Conservation (phyloP, 2,113 vertebrate species). For the Tympanuchus pallidicinctus region DNA sequence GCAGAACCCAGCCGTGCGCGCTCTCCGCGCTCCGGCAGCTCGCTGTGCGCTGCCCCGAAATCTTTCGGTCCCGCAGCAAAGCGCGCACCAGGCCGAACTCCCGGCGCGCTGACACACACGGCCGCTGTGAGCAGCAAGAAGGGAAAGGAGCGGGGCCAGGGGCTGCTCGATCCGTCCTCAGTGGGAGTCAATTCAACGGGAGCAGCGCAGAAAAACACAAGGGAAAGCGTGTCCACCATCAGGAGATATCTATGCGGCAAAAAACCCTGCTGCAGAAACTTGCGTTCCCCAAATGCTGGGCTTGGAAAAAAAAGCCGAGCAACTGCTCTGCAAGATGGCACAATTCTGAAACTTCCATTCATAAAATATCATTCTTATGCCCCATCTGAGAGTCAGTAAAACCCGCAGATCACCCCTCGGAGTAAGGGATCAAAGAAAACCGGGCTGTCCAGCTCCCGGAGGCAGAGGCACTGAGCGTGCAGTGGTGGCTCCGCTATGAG, state of each 20-base stretch:
- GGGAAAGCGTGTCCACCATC: fast-evolving
- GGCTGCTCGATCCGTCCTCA: fast-evolving
- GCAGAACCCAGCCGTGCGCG: background rate
- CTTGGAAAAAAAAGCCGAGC: fast-evolving
- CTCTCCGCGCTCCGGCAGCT: too few species aligned
- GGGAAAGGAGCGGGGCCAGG: background rate
- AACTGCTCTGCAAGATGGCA: background rate
- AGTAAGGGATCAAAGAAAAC: background rate
- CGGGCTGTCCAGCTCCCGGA: background rate
- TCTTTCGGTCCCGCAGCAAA: background rate
- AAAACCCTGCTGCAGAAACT: fast-evolving
- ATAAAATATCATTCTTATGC: fast-evolving
- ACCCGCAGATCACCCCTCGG: background rate
- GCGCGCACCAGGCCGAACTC: background rate
- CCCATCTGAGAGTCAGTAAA: background rate
- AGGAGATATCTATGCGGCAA: background rate
- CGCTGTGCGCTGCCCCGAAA: fast-evolving
- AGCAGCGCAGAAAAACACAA: fast-evolving
- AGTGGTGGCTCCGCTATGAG: fast-evolving
- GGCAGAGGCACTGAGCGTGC: background rate
- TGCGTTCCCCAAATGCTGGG: fast-evolving
- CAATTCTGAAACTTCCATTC: fast-evolving
- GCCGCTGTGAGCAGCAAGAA: background rate
- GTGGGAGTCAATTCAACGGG: fast-evolving
- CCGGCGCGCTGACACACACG: background rate